Base-by-base conservation (phyloP, 1,140 invertebrate genomes). In the Trissolcus basalis region DNA sequence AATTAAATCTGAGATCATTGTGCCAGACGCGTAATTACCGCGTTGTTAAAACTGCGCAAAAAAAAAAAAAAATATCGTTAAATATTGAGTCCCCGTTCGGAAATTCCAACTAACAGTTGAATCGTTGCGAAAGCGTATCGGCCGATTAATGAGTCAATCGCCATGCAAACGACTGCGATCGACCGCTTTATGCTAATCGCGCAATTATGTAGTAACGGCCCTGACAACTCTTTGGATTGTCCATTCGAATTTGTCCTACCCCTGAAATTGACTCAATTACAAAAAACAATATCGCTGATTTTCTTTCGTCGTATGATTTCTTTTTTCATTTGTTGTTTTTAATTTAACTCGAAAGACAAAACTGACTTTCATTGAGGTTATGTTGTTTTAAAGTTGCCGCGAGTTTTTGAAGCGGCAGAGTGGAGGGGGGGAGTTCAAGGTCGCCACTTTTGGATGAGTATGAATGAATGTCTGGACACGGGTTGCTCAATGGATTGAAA, bases 101-200 rank as follows among this genome's bases (percentile, higher is more conserved):
- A 67, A 70, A 70, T 65, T 65, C 67, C 65, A 55, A 76, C 54
- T 65, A 67, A 59, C 60, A 60, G 63, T 60, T 44, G 67, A 70
- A 67, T 67, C 64, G 68, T 76, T 65, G 65, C 60, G 48, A 70
- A 76, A 61, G 51, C 58, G 39, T 47, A 53, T 49, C 43, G 50
- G 35, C 15, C 54, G 55, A 67, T 71, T 77, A 71, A 67, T 71
- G 61, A 77, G 74, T 71, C 67, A 70, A 76, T 65, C 73, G 60
- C 54, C 61, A 67, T 77, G 74, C 67, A 71, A 77, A 77, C 67
- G 61, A 61, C 55, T 33, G 45, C 67, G 19, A 67, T 77, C 67
- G 55, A 50, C 61, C 67, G 51, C 49, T 70, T 77, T 77, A 77
- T 77, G 73, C 60, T 77, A 76, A 76, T 76, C 63, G 58, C 51